Percentiles rank a stretch among this genome's conserved stretches.
phyloP scores from a whole-genome alignment of 2,888 invertebrate species.

The Leucoma salicis region DNA sequence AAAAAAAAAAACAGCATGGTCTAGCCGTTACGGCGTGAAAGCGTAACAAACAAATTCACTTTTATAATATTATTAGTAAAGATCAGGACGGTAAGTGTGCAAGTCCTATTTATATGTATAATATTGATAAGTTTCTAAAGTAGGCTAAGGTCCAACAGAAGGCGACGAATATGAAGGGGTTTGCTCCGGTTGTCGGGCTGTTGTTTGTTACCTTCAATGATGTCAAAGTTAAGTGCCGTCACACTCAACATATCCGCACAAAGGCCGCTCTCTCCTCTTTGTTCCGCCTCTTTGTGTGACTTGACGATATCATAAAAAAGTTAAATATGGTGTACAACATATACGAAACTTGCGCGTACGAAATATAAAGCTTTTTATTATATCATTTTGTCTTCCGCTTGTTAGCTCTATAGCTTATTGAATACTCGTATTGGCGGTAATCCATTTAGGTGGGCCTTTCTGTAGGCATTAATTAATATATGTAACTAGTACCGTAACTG shows the following conservation, averaged over 20 bases:
- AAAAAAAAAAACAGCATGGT: constrained; percentile 4
- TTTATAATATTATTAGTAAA: too few relatives aligned
- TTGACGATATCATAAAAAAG: constrained; percentile 66
- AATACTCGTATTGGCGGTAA: too few relatives aligned
- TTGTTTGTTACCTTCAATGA: constrained; percentile 53
- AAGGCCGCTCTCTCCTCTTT: constrained; percentile 76
- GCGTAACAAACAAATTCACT: too few relatives aligned
- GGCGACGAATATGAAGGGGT: constrained; percentile 18
- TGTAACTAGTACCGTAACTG: constrained; percentile 15
- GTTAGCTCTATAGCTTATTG: too few relatives aligned
- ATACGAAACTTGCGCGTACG: constrained; percentile 38
- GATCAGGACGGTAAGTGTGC: too few relatives aligned
- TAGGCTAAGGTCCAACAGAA: constrained; percentile 11
- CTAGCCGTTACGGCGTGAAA: too few relatives aligned
- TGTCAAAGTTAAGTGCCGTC: constrained; percentile 72
- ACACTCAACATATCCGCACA: constrained; percentile 66
- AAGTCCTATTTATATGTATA: too few relatives aligned
- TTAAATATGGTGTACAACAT: constrained; percentile 46
- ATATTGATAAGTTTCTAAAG: too few relatives aligned
- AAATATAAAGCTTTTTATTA: constrained; percentile 48
- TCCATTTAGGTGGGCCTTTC: too few relatives aligned
- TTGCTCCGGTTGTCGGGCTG: constrained; percentile 36
- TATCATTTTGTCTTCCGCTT: constrained; percentile 11
- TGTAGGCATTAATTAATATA: too few relatives aligned
- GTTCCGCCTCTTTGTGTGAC: constrained; percentile 77